Evolutionary conservation across 2,888 invertebrate genomes (phyloP).

Genomic region (Noctua janthe): DNA sequence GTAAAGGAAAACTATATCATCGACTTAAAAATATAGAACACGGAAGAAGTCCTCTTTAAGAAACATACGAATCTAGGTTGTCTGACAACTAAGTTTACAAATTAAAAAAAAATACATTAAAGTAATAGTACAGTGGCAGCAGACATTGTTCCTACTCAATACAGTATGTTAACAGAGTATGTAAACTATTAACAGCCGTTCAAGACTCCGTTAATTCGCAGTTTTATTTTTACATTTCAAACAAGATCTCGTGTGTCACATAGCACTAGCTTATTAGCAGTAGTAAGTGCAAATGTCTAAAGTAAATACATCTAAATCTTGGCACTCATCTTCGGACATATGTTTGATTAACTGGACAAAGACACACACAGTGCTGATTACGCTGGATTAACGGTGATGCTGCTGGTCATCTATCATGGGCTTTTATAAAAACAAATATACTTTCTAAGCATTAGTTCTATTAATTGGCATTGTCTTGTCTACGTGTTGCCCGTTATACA

Average conservation of each 20-base stretch:
- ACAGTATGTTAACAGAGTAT: background rate
- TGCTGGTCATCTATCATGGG: conserved; percentile 42
- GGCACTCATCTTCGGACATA: conserved; percentile 23
- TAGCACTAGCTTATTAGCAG: conserved; percentile 30
- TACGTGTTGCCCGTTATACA: conserved; percentile 7
- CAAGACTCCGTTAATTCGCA: conserved; percentile 25
- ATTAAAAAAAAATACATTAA: background rate
- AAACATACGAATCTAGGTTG: background rate
- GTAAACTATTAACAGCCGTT: conserved; percentile 3
- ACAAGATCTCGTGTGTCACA: conserved; percentile 21
- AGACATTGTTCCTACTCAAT: background rate
- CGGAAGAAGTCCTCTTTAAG: background rate
- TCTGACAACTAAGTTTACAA: background rate
- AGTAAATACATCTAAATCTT: conserved; percentile 43
- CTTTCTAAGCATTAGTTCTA: conserved; percentile 52
- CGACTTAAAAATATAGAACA: background rate
- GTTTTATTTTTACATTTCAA: conserved; percentile 31
- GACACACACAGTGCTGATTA: conserved; percentile 50
- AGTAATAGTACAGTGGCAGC: background rate
- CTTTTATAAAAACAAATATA: conserved; percentile 55
- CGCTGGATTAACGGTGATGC: conserved; percentile 45
- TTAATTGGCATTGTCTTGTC: conserved; percentile 38
- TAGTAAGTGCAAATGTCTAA: conserved; percentile 41
- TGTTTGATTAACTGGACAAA: conserved; percentile 63
- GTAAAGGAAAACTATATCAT: background rate